These are phyloP conservation scores for Dryoscopus gambensis DNA, from an alignment of 2,113 vertebrate genomes.

Conservation along the genomic window DNA sequence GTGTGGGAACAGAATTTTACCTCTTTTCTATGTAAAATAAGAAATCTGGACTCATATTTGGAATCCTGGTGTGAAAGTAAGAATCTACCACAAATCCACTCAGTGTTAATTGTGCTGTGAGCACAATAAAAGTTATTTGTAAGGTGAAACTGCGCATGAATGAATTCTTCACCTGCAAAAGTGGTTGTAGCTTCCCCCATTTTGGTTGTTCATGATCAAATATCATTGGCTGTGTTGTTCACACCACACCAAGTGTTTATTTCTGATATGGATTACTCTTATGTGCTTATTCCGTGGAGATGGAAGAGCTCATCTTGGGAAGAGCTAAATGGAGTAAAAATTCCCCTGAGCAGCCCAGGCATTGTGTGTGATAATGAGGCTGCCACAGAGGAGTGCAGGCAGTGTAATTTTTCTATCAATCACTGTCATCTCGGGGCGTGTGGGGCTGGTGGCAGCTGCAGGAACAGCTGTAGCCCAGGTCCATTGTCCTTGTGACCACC, in stretches of 20 bases:
- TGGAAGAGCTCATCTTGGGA: not conserved
- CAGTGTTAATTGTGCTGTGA: not conserved
- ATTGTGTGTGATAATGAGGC: conserved; percentile 50
- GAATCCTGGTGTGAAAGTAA: not conserved
- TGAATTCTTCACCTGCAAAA: not conserved
- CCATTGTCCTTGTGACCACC: conserved; percentile 55
- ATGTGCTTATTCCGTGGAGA: not conserved
- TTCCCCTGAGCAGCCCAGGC: conserved; percentile 15
- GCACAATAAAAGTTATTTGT: not conserved
- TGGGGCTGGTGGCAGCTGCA: conserved; percentile 66
- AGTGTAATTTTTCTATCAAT: conserved; percentile 70
- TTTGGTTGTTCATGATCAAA: not conserved
- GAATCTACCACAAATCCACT: not conserved
- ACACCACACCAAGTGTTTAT: not conserved
- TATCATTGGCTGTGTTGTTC: not conserved
- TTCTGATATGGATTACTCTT: not conserved
- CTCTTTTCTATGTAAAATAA: not conserved
- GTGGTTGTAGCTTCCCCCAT: not conserved
- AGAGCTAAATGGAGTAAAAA: not conserved
- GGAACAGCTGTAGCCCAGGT: conserved; percentile 64
- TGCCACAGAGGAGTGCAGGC: conserved; percentile 70
- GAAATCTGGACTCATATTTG: not conserved
- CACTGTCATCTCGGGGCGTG: conserved; percentile 48
- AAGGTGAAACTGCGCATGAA: not conserved
- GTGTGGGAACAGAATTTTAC: not conserved